These are phyloP conservation scores for Propithecus perrieri DNA, from an alignment of 2,797 vertebrate species.

Conservation along the genomic window DNA sequence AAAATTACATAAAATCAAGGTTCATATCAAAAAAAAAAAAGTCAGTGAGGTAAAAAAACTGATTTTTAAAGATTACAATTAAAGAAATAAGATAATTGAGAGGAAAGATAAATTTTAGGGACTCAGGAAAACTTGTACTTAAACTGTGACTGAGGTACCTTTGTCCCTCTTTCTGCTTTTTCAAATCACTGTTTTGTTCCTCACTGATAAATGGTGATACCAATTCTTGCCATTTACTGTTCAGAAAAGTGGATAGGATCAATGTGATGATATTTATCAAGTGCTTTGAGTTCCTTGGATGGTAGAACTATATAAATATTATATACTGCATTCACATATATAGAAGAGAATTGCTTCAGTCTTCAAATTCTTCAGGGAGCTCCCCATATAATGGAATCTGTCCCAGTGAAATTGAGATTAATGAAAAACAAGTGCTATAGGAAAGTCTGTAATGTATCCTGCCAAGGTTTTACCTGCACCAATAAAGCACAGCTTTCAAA, in stretches of 20 bases:
- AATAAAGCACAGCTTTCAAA: background rate
- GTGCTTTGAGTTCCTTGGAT: constrained; percentile 10
- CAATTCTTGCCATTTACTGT: constrained; percentile 26
- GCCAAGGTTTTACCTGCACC: background rate
- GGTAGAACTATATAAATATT: constrained; percentile 48
- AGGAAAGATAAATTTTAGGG: background rate
- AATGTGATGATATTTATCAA: constrained; percentile 65
- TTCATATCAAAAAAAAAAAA: background rate
- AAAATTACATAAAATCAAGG: background rate
- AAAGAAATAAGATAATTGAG: background rate
- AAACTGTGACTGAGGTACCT: background rate
- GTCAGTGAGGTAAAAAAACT: background rate
- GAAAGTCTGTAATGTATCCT: background rate
- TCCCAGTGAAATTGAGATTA: constrained; percentile 28
- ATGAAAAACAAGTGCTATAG: background rate
- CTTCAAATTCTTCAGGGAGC: constrained; percentile 3
- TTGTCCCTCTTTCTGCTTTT: background rate
- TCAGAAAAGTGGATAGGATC: constrained; percentile 29
- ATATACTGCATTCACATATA: constrained; percentile 18
- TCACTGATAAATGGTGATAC: background rate
- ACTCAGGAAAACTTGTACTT: background rate
- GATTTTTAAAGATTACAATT: background rate
- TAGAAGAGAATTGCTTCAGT: background rate
- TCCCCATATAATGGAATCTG: background rate
- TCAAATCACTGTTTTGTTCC: background rate